Percentiles rank a stretch among this genome's conserved stretches.
phyloP scores from a whole-genome alignment of 37 sponge, comb jelly and placozoan species.

The Eunapius fragilis region DNA sequence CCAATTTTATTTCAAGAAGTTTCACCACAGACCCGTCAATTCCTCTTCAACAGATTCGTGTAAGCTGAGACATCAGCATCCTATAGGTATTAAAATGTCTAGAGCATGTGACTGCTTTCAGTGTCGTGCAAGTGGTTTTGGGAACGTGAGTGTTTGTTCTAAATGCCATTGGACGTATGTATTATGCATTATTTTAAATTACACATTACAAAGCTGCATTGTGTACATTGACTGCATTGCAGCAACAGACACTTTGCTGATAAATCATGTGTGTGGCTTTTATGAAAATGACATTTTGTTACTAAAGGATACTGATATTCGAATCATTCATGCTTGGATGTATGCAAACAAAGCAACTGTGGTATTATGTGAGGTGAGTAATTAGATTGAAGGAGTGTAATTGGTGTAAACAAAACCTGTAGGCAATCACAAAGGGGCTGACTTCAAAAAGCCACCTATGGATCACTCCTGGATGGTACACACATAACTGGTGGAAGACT shows the following conservation, averaged over 20 bases:
- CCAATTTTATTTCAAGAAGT: conserved; percentile 17
- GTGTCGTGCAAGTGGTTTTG: no score
- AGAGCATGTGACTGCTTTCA: no score
- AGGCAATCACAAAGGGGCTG: conserved; percentile 47
- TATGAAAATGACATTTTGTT: background rate
- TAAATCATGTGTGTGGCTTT: no score
- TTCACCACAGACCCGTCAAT: conserved; percentile 63
- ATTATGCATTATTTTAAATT: no score
- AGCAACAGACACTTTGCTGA: no score
- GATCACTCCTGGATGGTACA: conserved; percentile 67
- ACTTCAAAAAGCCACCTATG: conserved; percentile 51
- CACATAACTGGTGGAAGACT: conserved; percentile 42
- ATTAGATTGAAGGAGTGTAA: background rate
- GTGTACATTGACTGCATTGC: no score
- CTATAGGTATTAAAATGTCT: no score
- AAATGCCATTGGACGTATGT: no score
- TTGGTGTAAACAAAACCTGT: background rate
- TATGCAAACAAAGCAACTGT: conserved; percentile 59
- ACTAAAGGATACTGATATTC: conserved; percentile 47
- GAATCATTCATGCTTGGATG: conserved; percentile 56
- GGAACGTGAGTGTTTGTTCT: no score
- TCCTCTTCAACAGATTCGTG: conserved; percentile 57
- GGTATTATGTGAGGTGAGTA: conserved; percentile 26
- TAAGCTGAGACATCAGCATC: background rate
- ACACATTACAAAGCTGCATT: no score